phyloP scores from a whole-genome alignment of 1,140 invertebrate species.

The Mylabris phalerata region DNA sequence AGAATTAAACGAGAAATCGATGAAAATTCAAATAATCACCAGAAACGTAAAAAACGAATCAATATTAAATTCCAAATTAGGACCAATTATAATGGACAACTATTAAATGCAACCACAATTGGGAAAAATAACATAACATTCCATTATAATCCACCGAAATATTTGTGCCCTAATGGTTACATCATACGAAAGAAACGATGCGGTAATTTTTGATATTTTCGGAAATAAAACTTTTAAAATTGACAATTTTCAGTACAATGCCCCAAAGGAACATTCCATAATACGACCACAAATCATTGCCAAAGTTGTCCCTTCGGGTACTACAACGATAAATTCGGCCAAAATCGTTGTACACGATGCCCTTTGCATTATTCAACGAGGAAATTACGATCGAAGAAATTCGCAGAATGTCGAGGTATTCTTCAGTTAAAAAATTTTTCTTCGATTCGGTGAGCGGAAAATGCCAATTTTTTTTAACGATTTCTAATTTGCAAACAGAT shows the following conservation, averaged over 20 bases:
- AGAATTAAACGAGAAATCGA: conserved; percentile 22
- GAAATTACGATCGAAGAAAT: conserved; percentile 47
- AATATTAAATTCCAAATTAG: conserved; percentile 32
- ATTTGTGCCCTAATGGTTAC: conserved; percentile 32
- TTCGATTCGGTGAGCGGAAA: too few relatives aligned
- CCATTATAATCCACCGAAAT: conserved; percentile 19
- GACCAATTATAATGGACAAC: conserved; percentile 18
- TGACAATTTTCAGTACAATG: conserved; percentile 49
- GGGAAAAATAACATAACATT: conserved; percentile 21
- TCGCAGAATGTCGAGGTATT: conserved; percentile 54
- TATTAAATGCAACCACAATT: conserved; percentile 4
- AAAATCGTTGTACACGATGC: conserved; percentile 51
- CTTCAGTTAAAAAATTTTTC: neutral
- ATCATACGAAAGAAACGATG: conserved; percentile 35
- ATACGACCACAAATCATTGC: conserved; percentile 48
- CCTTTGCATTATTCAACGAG: conserved; percentile 55
- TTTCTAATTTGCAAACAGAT: too few relatives aligned
- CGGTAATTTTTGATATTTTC: conserved; percentile 20
- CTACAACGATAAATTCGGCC: conserved; percentile 54
- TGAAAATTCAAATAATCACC: neutral
- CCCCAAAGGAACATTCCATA: conserved; percentile 59
- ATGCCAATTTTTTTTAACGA: too few relatives aligned
- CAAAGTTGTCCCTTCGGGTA: conserved; percentile 52
- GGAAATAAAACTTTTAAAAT: conserved; percentile 1
- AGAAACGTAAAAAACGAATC: conserved; percentile 22